These are phyloP conservation scores for Chaetodon trifasciatus DNA, from an alignment of 2,797 vertebrate species.

Conservation along the genomic window DNA sequence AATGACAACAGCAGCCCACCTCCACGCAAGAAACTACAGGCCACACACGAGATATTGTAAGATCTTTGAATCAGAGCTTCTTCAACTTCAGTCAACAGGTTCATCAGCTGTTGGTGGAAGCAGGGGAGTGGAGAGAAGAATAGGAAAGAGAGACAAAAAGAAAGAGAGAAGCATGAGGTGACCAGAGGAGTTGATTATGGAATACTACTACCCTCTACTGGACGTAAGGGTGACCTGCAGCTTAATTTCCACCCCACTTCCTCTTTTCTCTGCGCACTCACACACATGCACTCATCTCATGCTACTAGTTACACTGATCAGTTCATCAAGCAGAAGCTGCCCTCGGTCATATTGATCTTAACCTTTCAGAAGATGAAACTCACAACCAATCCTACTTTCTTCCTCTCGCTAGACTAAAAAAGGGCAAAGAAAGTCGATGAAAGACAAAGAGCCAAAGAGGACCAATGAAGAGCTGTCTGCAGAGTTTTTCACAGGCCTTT, in stretches of 20 bases:
- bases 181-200: slow-evolving; percentile 24
- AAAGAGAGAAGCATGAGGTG: background rate
- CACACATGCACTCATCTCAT: background rate
- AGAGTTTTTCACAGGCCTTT: background rate
- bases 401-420: slow-evolving; percentile 4
- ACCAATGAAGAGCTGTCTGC: background rate
- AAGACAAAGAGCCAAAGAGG: slow-evolving; percentile 9
- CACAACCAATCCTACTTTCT: background rate
- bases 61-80: slow-evolving; percentile 51
- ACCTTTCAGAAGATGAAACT: slow-evolving; percentile 32
- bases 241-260: background rate
- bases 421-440: slow-evolving; percentile 15
- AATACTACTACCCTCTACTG: slow-evolving; percentile 77
- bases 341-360: slow-evolving; percentile 11
- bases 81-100: slow-evolving; percentile 60
- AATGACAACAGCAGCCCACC: slow-evolving; percentile 28
- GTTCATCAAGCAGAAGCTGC: background rate
- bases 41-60: slow-evolving; percentile 25
- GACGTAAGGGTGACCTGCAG: slow-evolving; percentile 46
- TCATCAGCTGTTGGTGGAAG: slow-evolving; percentile 48
- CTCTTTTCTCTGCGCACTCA: background rate
- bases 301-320: slow-evolving; percentile 11
- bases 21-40: slow-evolving; percentile 8
- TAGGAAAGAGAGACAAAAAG: background rate
- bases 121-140: slow-evolving; percentile 8